phyloP scores from a whole-genome alignment of 2,797 vertebrate species.

The Neosalanx taihuensis region DNA sequence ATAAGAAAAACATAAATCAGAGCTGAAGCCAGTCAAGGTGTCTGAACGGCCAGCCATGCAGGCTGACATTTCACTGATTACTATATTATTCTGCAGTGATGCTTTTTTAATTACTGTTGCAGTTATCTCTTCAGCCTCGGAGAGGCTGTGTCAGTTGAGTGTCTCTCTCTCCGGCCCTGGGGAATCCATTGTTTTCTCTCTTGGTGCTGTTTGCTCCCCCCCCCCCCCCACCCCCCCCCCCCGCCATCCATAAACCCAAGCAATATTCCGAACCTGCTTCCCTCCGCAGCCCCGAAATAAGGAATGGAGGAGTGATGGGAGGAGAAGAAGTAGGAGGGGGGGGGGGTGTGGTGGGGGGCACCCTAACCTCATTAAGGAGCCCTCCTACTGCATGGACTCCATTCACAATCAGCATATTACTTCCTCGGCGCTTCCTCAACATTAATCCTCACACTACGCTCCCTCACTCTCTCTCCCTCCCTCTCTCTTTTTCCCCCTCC shows the following conservation, averaged over 20 bases:
- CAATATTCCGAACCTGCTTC: constrained; percentile 45
- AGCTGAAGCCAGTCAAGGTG: neutral
- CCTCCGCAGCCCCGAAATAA: constrained; percentile 9
- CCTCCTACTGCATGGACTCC: constrained; percentile 44
- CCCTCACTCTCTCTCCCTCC: neutral
- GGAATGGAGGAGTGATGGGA: no score
- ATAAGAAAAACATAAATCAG: constrained; percentile 19
- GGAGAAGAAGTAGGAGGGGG: no score
- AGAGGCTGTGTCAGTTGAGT: constrained; percentile 41
- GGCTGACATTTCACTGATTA: constrained; percentile 30
- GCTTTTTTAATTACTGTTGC: constrained; percentile 34
- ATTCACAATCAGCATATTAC: constrained; percentile 54
- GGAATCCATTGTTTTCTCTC: constrained; percentile 44
- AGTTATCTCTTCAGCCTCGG: constrained; percentile 35
- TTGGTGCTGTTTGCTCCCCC: constrained; percentile 24
- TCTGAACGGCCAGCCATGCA: constrained; percentile 5
- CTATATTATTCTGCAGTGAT: constrained; percentile 24
- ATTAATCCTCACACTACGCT: constrained; percentile 26
- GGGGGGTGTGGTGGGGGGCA: constrained; percentile 41
- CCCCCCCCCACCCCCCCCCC: no score
- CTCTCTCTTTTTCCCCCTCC: no score
- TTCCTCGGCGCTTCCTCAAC: constrained; percentile 37
- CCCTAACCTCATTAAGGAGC: constrained; percentile 57
- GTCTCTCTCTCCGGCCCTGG: constrained; percentile 23
- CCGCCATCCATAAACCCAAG: constrained; percentile 54